Evolutionary conservation across 2,888 invertebrate genomes (phyloP), one percentile per base, ranked within the genome.

Genomic region (Pterostichus madidus): DNA sequence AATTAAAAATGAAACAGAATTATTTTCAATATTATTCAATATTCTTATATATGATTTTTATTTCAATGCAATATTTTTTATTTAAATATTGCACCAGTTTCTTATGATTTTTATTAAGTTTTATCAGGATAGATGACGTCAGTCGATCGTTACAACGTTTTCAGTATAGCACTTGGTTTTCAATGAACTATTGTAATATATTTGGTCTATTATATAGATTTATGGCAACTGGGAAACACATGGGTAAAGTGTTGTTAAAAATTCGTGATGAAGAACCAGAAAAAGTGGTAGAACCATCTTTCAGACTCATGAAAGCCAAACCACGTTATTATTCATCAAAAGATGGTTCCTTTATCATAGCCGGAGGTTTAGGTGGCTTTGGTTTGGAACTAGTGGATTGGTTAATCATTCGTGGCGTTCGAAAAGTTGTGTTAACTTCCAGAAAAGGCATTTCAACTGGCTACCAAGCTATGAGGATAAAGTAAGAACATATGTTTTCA

Each of bases 321-420:
- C 91, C 92, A 17, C 90, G 91, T 85, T 92, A 92, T 86, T 91
- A 89, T 83, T 90, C 95, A 90, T 86, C 89, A n/a, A 88, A 89
- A 17, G 88, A 91, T 85, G 86, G 91, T 87, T 84, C 91, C 8
- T 93, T 96, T 90, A 87, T 96, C 0, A 92, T 96, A 4, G 91
- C 94, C 0, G 96, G 96, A 10, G 98, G 98, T 61, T 91, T 98
- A 0, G 98, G 98, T 59, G 98, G 98, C 0, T 97, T 98, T 87
- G 98, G 98, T 5, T 91, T 98, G 71, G 98, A 98, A 89, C 89
- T 98, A 71, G 94, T 95, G 0, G 95, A 97, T 86, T 97, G 97
- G 96, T 90, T 99, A 86, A 92, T 97, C 73, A 89, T 95, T 76
- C 92, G 98, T 84, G 98, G 97, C 0, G 97, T 95, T 0, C 93